Evolutionary conservation across 2,113 vertebrate genomes (phyloP).

Genomic region (Rafetus swinhoei): DNA sequence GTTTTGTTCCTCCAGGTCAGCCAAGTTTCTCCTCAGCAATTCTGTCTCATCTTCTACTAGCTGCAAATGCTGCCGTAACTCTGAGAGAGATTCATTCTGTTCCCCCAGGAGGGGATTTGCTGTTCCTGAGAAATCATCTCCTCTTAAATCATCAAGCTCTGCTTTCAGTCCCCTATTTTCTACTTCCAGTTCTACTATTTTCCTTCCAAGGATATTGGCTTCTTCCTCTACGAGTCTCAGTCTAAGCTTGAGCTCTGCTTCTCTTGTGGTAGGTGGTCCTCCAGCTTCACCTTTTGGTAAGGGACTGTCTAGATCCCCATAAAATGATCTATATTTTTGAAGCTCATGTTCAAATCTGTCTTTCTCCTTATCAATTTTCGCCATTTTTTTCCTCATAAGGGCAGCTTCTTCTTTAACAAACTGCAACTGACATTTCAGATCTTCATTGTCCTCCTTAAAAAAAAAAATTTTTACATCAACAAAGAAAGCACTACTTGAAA

Average conservation of each 20-base stretch:
- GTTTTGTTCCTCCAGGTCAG: slow-evolving; percentile 97
- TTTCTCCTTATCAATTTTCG: slow-evolving; percentile 98
- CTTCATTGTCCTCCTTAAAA: slow-evolving; percentile 93
- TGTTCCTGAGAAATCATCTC: slow-evolving; percentile 87
- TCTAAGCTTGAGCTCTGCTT: slow-evolving; percentile 96
- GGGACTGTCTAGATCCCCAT: slow-evolving; percentile 97
- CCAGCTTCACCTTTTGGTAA: slow-evolving; percentile 97
- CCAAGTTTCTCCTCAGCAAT: slow-evolving; percentile 92
- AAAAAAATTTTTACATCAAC: background rate
- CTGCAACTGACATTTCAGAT: slow-evolving; percentile 96
- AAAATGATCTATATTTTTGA: slow-evolving; percentile 97
- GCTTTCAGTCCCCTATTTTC: slow-evolving; percentile 98
- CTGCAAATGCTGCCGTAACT: slow-evolving; percentile 96
- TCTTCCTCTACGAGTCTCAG: slow-evolving; percentile 96
- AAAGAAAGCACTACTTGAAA: background rate
- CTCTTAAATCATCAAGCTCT: slow-evolving; percentile 95
- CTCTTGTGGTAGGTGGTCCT: slow-evolving; percentile 95
- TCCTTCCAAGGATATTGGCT: slow-evolving; percentile 96
- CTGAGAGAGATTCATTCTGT: slow-evolving; percentile 93
- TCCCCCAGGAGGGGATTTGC: slow-evolving; percentile 85
- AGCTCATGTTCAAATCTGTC: slow-evolving; percentile 97
- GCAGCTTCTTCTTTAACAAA: slow-evolving; percentile 97
- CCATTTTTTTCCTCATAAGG: slow-evolving; percentile 99
- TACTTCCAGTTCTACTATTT: slow-evolving; percentile 98
- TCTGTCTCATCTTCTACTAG: slow-evolving; percentile 98